Base-by-base conservation (phyloP, 2,797 vertebrate genomes). In the Chelon auratus region DNA sequence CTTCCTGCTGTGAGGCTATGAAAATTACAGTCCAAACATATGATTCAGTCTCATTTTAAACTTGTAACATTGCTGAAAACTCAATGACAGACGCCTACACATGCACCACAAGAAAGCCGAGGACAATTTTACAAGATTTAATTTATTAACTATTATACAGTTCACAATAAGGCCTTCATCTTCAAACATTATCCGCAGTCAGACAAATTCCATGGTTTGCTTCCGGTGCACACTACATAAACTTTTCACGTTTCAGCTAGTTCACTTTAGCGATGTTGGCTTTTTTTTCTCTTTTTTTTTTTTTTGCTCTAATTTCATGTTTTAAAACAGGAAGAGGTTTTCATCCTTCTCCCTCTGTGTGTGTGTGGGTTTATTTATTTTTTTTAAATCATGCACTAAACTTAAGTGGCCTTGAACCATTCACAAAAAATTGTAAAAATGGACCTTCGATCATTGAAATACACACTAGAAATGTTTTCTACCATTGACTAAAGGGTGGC, bases 141-240 rank as follows among this genome's bases (percentile, higher is more conserved):
- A 96, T 97, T 97, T 97, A 97, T 97, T 96, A 95, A 96, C 95
- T 97, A 97, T 96, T 92, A 94, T 97, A 97, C 96, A 97, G 94
- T 93, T 96, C 95, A 96, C 95, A 94, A 93, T 96, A 96, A 96
- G 96, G 95, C 95, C 95, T 95, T 95, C 93, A 94, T 95, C 93
- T 95, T 95, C 94, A 93, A 95, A 96, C 95, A 95, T 94, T 94
- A 94, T 87, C 95, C 93, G 95, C 94, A 95, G 92, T 93, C 94
- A 95, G 94, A 96, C 95, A 93, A 94, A 95, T 94, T 95, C 92
- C 94, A 94, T 92, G 91, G 94, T 96, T 95, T 91, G 85, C 92
- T 92, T 82, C 90, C 86, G 90, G 87, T 93, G 93, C 91, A 91
- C 91, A 81, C 80, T 86, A 87, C 88, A 89, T 86, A 85, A 81